Evolutionary conservation across 2,888 invertebrate genomes (phyloP), one percentile per base, ranked within the genome.

Genomic region (Scotopteryx bipunctaria): DNA sequence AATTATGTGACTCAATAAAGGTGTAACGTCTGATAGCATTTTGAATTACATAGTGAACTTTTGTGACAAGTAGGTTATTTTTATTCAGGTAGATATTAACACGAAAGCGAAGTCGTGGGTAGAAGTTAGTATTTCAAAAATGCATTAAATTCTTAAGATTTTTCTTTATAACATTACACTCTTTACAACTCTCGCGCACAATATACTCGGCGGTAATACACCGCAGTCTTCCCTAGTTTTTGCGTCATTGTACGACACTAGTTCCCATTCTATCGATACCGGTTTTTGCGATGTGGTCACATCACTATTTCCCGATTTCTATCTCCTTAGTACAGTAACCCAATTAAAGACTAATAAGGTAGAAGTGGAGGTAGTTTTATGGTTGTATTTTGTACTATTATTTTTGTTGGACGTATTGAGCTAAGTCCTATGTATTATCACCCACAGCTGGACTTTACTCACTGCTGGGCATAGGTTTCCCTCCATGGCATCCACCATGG

Each of bases 201-300:
- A 33, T 44, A 23, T 46, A 43, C 42, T 59, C 53, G 59, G 49
- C 60, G 51, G 64, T 51, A 43, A 47, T 42, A 44, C 38, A 46
- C 40, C 45, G 53, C 58, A 57, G 42, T 59, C 67, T 81, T 82
- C 75, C 82, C 68, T 55, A 59, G 65, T 79, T 81, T 78, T 79
- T 78, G 68, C 67, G 69, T 68, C 58, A 73, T 73, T 70, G 66
- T 72, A 59, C 55, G 48, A 57, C 61, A 64, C 69, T 68, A 64
- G 69, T 78, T 82, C 76, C 66, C 76, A 74, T 62, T n/a, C 50
- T 64, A 67, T 71, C 69, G 67, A 72, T 63, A 64, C 57, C 37
- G 43, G 59, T 68, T 71, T 69, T 74, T 73, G 54, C 49, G 19
- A 46, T 21, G 36, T 43, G 51, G 43, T 66, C 63, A 65, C 70